These are phyloP conservation scores for Oscheius sp. DNA, from an alignment of 1,140 invertebrate species.

Conservation along the genomic window DNA sequence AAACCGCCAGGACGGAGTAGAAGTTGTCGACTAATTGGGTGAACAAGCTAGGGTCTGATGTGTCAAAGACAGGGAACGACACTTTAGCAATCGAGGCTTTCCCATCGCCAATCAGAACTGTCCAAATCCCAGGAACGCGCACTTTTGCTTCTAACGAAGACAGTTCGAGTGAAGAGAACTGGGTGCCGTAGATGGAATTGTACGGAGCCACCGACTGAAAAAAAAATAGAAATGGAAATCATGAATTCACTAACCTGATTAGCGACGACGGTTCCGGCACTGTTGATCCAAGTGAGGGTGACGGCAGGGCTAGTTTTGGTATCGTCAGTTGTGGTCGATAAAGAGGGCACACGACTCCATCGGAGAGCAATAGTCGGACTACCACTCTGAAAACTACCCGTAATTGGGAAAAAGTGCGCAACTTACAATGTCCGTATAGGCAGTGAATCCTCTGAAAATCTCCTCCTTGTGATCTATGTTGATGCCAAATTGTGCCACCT, in stretches of 20 bases:
- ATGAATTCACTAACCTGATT: background rate
- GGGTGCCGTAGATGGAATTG: constrained; percentile 26
- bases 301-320: background rate
- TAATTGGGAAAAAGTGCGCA: background rate
- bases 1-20: constrained; percentile 15
- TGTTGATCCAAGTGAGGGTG: background rate
- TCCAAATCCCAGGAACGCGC: constrained; percentile 6
- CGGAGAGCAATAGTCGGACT: background rate
- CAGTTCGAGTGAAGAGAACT: constrained; percentile 14
- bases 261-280: background rate
- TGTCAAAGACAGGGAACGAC: constrained; percentile 23
- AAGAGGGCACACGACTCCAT: background rate
- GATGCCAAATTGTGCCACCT: constrained; percentile 43
- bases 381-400: background rate
- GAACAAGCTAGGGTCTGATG: constrained; percentile 2
- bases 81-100: constrained; percentile 9
- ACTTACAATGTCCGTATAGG: background rate
- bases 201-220: background rate
- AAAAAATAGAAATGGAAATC: background rate
- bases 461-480: constrained; percentile 51
- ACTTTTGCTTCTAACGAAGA: background rate
- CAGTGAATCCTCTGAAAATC: constrained; percentile 40
- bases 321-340: background rate
- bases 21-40: background rate
- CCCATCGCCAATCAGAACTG: background rate